Percentiles rank a stretch among this genome's conserved stretches.
Evolutionary conservation across 2,113 vertebrate genomes (phyloP).

Genomic region (Rhynchopsitta pachyrhyncha): DNA sequence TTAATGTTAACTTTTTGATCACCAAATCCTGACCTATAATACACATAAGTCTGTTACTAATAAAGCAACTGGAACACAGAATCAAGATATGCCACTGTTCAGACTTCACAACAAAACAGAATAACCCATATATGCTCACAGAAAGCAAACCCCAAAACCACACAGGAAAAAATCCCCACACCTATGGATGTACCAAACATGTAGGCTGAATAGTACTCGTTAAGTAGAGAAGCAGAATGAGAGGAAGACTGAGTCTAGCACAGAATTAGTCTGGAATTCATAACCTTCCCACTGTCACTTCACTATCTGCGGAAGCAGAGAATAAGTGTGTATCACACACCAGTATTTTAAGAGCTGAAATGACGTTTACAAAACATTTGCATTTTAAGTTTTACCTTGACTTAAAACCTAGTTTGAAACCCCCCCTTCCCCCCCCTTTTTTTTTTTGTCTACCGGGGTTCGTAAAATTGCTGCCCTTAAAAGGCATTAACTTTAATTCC

Average conservation of each 20-base stretch:
- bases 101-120: not conserved
- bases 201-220: not conserved
- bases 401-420: not conserved
- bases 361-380: not conserved
- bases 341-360: not conserved
- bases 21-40: not conserved
- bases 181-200: not conserved
- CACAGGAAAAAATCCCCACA: not conserved
- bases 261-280: not conserved
- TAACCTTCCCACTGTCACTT: not conserved
- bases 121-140: not conserved
- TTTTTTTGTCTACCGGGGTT: not conserved
- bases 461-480: not conserved
- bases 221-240: not conserved
- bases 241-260: not conserved
- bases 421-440: not conserved
- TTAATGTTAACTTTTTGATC: not conserved
- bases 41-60: not conserved
- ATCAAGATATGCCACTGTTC: not conserved
- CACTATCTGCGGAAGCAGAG: not conserved
- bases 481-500: not conserved
- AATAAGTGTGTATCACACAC: not conserved
- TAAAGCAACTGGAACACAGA: not conserved
- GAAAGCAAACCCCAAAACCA: not conserved
- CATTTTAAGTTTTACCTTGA: not conserved